Percentiles rank a stretch among this genome's conserved stretches.
Evolutionary conservation across 2,113 vertebrate genomes (phyloP).

Genomic region (Deroptyus accipitrinus): DNA sequence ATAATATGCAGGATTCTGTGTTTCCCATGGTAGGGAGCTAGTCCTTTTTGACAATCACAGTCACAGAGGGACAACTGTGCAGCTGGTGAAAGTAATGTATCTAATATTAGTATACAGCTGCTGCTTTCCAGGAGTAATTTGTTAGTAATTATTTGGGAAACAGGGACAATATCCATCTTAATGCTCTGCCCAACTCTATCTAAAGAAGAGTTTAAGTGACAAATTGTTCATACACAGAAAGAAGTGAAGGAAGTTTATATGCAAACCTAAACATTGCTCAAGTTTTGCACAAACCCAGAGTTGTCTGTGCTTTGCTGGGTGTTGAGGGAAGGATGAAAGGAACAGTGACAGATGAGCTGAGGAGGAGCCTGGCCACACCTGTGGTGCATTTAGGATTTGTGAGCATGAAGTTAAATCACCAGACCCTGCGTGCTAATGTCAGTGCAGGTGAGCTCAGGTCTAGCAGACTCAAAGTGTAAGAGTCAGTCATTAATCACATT

Average conservation of each 20-base stretch:
- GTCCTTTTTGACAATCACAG: background rate
- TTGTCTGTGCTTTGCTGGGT: background rate
- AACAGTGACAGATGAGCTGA: background rate
- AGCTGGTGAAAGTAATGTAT: background rate
- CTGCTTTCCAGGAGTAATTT: background rate
- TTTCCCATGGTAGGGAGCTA: constrained; percentile 49
- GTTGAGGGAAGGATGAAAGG: background rate
- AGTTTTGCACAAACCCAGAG: background rate
- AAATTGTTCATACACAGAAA: background rate
- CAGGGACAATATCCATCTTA: background rate
- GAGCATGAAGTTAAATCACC: background rate
- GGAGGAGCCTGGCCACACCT: background rate
- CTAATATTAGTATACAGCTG: background rate
- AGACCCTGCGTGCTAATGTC: background rate
- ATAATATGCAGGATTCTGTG: constrained; percentile 40
- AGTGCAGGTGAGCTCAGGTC: background rate
- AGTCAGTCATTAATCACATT: background rate
- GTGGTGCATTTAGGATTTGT: background rate
- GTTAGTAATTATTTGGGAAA: background rate
- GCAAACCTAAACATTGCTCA: background rate
- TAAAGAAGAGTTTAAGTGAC: background rate
- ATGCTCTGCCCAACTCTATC: background rate
- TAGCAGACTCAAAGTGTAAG: background rate
- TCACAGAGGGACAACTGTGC: background rate
- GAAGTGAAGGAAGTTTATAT: background rate